Conservation (phyloP, 1,140 invertebrate species). For the Gonioctena quinquepunctata region DNA sequence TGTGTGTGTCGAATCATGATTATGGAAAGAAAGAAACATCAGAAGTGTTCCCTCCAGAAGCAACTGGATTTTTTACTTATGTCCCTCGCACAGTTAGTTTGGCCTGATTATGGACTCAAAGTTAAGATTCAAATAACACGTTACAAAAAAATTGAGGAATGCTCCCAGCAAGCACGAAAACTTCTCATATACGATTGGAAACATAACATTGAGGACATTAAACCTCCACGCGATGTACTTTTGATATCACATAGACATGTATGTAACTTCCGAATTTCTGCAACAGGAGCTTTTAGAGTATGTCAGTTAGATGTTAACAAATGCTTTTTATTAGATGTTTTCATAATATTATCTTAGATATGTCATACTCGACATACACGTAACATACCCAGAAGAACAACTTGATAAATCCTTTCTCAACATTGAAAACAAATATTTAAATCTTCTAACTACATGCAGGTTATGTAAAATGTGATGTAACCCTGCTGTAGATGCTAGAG, state of each 20-base stretch:
- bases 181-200: background rate
- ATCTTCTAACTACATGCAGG: background rate
- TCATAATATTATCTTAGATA: background rate
- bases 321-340: background rate
- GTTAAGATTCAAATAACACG: no score
- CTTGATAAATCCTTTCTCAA: background rate
- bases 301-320: slow-evolving; percentile 1
- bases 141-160: no score
- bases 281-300: background rate
- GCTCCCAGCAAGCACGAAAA: slow-evolving; percentile 1
- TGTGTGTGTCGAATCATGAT: no score
- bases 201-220: slow-evolving; percentile 6
- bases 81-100: no score
- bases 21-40: no score
- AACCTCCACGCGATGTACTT: background rate
- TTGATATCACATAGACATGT: background rate
- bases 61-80: no score
- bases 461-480: background rate
- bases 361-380: background rate
- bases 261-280: background rate
- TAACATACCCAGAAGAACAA: background rate
- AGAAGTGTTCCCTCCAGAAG: no score
- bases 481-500: background rate
- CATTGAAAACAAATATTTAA: background rate
- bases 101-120: no score